A percentile compares a stretch with the other conserved stretches of the same genome.
Conservation (phyloP, 2,888 invertebrate species). For the Hipparchia semele region DNA sequence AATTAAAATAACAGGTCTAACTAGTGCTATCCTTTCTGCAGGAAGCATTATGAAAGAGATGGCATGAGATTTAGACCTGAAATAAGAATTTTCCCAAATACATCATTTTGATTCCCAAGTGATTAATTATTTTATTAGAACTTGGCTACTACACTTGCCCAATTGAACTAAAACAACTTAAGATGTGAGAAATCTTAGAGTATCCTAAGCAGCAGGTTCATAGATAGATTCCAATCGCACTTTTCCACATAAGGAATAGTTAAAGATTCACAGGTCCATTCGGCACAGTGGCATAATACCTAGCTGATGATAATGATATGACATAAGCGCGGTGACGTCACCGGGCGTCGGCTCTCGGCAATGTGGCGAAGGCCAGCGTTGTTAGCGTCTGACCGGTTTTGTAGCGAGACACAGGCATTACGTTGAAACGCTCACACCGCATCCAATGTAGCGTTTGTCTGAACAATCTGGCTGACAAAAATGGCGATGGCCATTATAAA, state of each 20-base stretch:
- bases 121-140: too few species aligned
- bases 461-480: neutral
- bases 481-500: neutral
- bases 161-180: too few species aligned
- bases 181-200: too few species aligned
- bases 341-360: slow-evolving; percentile 65
- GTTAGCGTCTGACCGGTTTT: slow-evolving; percentile 60
- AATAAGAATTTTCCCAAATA: too few species aligned
- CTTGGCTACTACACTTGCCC: too few species aligned
- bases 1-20: too few species aligned
- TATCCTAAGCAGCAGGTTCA: neutral
- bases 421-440: slow-evolving; percentile 32
- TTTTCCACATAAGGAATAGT: slow-evolving; percentile 38
- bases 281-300: slow-evolving; percentile 46
- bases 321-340: slow-evolving; percentile 80
- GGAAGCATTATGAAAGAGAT: too few species aligned
- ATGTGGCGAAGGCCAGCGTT: slow-evolving; percentile 71
- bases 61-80: too few species aligned
- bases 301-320: slow-evolving; percentile 58
- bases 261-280: slow-evolving; percentile 54
- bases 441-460: slow-evolving; percentile 11
- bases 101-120: too few species aligned
- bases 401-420: slow-evolving; percentile 62
- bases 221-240: slow-evolving; percentile 2
- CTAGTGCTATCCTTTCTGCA: too few species aligned